A percentile compares a stretch with the other conserved stretches of the same genome.
Evolutionary conservation across 2,113 vertebrate species (phyloP).

Genomic region (Psammodynastes pulverulentus): DNA sequence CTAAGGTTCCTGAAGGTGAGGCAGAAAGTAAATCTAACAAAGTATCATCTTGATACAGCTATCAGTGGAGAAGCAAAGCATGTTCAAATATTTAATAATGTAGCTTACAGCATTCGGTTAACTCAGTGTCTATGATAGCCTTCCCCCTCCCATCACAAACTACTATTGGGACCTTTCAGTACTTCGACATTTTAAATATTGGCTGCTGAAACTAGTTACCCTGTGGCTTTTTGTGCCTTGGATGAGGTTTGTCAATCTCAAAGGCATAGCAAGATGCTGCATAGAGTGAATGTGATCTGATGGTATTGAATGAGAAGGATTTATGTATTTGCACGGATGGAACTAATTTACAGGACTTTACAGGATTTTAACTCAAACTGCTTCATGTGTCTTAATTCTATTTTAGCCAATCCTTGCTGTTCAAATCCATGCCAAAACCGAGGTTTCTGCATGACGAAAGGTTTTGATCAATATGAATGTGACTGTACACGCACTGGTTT

Average conservation of each 20-base stretch:
- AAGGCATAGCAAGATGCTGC: background rate
- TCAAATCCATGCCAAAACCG: constrained; percentile 91
- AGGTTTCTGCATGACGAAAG: constrained; percentile 80
- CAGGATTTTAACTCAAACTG: accelerated
- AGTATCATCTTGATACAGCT: background rate
- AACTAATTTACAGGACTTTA: accelerated
- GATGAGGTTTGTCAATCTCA: background rate
- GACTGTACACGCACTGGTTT: constrained; percentile 92
- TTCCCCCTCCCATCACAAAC: background rate
- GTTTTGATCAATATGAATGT: constrained; percentile 80
- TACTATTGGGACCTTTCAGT: background rate
- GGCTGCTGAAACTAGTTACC: background rate
- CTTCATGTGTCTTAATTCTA: background rate
- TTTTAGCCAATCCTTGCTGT: constrained; percentile 87
- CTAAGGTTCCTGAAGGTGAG: background rate
- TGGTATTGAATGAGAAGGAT: background rate
- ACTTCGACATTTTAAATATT: background rate
- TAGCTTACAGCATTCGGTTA: background rate
- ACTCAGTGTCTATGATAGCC: background rate
- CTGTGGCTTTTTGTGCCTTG: background rate
- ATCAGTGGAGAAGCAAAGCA: background rate
- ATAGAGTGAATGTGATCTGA: background rate
- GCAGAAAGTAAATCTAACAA: background rate
- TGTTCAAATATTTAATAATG: background rate
- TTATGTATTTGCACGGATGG: background rate